Percentiles rank a stretch among this genome's conserved stretches.
phyloP scores from a whole-genome alignment of 2,113 vertebrate genomes.

The Gavia stellata region DNA sequence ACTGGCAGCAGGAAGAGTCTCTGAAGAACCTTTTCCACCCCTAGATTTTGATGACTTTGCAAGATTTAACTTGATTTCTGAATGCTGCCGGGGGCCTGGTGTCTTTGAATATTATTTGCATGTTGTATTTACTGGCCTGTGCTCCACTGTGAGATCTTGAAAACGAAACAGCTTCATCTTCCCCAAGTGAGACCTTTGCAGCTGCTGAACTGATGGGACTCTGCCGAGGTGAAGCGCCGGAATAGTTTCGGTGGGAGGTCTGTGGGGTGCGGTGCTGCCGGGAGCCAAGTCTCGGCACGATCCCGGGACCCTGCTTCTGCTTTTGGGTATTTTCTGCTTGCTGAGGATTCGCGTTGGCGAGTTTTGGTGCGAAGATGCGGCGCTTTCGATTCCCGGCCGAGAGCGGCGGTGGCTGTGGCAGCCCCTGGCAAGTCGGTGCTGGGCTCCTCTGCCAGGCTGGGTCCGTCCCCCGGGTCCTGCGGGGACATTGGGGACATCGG shows the following conservation, averaged over 20 bases:
- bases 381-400: neutral
- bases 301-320: neutral
- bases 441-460: neutral
- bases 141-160: neutral
- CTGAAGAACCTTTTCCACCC: neutral
- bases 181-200: neutral
- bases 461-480: neutral
- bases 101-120: neutral
- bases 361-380: neutral
- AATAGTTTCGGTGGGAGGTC: neutral
- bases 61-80: neutral
- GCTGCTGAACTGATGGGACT: neutral
- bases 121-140: neutral
- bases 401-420: neutral
- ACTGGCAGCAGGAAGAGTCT: neutral
- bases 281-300: neutral
- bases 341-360: neutral
- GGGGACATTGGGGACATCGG: neutral
- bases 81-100: neutral
- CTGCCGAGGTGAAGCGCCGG: neutral
- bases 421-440: neutral
- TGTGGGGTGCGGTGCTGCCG: neutral
- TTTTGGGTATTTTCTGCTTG: neutral
- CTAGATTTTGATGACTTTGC: neutral
- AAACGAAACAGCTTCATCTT: neutral